Evolutionary conservation across 2,888 invertebrate species (phyloP), one percentile per base, ranked within the genome.

Genomic region (Loripinus fragilis): DNA sequence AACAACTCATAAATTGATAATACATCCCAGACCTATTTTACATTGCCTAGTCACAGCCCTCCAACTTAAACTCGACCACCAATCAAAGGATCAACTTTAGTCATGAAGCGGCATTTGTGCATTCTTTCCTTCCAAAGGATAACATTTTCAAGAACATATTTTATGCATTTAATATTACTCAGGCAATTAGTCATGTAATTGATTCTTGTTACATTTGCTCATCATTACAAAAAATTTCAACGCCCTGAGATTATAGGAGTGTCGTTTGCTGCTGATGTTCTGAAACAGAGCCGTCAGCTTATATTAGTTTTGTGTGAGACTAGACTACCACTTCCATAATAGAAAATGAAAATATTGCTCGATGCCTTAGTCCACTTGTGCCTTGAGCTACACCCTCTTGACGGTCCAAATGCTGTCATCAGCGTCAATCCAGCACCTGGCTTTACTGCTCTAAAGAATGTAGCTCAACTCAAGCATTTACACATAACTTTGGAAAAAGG

Each of bases 231-330:
- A 73, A 71, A 23, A 33, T 78, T 23, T 86, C 85, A 70, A 25
- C 83, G 79, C 0, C 82, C 83, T 12, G 75, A 78, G 7, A 28
- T 79, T 1, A 30, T 84, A 17, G 84, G 85, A 15, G 52, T 76
- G 0, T 70, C 80, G 23, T 88, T 86, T 72, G 87, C 85, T 15
- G 87, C 85, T 23, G 86, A 88, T 42, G 80, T 88, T 12, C 67
- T 85, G 8, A 82, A 78, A 60, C 81, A 76, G 20, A 66, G 79
- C 17, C 50, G 78, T 38, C 87, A 86, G 60, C 38, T 71, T 10
- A 82, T 87, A 20, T 38, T 79, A 5, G 70, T 77, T 30, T 28
- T 77, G 3, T 28, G 80, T 28, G 76, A 82, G 74, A 70, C 67
- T 71, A 72, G 45, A 73, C 73, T 28, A 3, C 55, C 41, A 35